Evolutionary conservation across 2,113 vertebrate genomes (phyloP).

Genomic region (Podocnemis expansa): DNA sequence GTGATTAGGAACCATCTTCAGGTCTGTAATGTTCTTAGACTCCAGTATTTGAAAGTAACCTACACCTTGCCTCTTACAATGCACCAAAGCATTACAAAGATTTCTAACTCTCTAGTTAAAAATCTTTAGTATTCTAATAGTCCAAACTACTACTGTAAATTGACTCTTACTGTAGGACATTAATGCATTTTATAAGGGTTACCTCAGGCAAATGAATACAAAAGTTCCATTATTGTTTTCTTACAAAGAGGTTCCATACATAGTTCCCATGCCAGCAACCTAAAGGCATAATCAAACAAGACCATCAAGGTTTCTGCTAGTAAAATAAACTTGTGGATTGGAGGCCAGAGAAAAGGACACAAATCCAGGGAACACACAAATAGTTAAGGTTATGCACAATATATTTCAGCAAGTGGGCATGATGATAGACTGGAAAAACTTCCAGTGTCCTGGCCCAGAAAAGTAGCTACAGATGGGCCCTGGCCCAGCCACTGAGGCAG

Average conservation of each 20-base stretch:
- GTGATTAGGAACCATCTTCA: neutral
- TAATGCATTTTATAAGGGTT: neutral
- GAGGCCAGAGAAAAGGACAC: neutral
- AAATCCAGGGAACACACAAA: neutral
- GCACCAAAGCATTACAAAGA: neutral
- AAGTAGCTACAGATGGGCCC: no score
- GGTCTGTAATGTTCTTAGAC: neutral
- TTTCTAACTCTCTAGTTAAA: neutral
- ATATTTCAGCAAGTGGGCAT: neutral
- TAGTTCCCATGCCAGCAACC: neutral
- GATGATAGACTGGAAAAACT: neutral
- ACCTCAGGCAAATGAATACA: neutral
- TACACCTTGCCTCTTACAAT: neutral
- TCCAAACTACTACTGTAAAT: neutral
- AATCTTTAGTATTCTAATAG: neutral
- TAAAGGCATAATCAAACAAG: neutral
- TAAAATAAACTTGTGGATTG: neutral
- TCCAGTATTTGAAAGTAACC: neutral
- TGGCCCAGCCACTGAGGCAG: no score
- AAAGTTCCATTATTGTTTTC: constrained; percentile 2
- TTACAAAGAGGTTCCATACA: neutral
- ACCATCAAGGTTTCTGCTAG: no score
- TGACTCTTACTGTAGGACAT: neutral
- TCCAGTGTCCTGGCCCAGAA: neutral
- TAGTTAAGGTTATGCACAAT: neutral